phyloP scores from a whole-genome alignment of 2,113 vertebrate species.

The Plectropomus leopardus region DNA sequence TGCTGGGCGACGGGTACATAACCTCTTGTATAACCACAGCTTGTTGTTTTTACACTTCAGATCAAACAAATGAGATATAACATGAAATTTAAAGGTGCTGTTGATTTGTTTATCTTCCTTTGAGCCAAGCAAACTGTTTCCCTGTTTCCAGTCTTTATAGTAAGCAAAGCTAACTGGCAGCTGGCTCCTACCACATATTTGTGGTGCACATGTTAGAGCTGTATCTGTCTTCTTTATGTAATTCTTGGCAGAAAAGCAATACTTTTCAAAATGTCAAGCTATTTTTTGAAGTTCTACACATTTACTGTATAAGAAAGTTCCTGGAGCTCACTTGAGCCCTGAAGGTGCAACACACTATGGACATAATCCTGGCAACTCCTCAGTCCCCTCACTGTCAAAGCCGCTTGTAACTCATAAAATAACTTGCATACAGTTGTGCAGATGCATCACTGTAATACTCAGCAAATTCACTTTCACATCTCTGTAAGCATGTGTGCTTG shows the following conservation, averaged over 20 bases:
- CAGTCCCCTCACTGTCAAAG: background rate
- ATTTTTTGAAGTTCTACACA: background rate
- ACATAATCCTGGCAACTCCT: background rate
- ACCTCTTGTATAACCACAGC: background rate
- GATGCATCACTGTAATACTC: background rate
- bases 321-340: background rate
- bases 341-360: background rate
- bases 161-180: background rate
- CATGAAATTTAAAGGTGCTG: too few species aligned
- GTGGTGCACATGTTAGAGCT: background rate
- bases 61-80: too few species aligned
- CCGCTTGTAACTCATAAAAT: background rate
- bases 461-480: background rate
- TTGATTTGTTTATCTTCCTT: too few species aligned
- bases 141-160: background rate
- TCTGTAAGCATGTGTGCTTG: background rate
- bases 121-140: too few species aligned
- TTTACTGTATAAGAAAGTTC: background rate
- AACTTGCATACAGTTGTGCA: background rate
- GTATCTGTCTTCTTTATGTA: background rate
- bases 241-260: background rate
- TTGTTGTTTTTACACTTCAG: background rate
- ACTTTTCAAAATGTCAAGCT: background rate
- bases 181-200: background rate
- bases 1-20: too few species aligned